Evolutionary conservation across 2,113 vertebrate species (phyloP), one percentile per base, ranked within the genome.

Genomic region (Spilogale gracilis): DNA sequence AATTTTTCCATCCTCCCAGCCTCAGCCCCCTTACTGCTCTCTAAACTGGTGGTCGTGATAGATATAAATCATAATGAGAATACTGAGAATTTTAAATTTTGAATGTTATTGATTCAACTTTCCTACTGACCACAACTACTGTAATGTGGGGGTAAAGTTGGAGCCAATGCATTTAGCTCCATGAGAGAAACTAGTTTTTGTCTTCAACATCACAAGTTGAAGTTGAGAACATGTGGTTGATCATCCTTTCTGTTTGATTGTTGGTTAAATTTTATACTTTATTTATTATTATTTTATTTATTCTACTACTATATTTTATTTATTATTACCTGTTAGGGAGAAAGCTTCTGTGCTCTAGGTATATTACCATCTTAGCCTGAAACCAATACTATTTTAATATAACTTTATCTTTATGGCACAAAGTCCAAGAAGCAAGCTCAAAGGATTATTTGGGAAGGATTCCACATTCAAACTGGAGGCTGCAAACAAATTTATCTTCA

Each of bases 301-400:
- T 45, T 93, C 52, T 71, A 6, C 89, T 93, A 54, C 52, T 23
- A 4, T 52, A 32, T 79, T 87, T 81, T 2, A 38, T 81, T 81
- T 20, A 27, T 45, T 89, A 6, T 95, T 81, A 83, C 2, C 43
- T 89, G 32, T 52, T 78, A 32, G 1, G 27, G 7, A n/a, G 23
- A 83, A 20, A 86, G 2, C 6, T 89, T 89, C 14, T 84, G 6
- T 17, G 45, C 4, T 85, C 14, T 23, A 73, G 7, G 3, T 94
- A 63, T 56, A 48, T 54, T 84, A 4, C 17, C 50, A 18, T 43
- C 83, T 65, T 85, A 38, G 12, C 13, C 17, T 84, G 9, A 97
- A 95, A 83, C 80, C 16, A 73, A 30, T 71, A 78, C 23, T 71
- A 94, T 88, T 86, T 89, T 93, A 73, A 82, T 58, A 43, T 71